Conservation (phyloP, 1,140 invertebrate species). For the Zaprionus gabonicus region DNA sequence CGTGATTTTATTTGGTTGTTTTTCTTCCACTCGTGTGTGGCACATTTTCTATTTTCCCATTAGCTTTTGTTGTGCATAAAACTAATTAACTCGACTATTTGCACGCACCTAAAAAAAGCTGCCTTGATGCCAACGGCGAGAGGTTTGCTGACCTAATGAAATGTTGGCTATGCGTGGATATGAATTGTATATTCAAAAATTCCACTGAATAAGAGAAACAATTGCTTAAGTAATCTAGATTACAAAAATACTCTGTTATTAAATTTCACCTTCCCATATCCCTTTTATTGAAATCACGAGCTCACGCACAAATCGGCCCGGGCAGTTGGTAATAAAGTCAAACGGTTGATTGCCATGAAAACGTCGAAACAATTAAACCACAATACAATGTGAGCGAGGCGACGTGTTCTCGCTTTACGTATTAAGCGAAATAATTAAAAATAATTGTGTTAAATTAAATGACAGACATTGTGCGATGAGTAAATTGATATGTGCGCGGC, state of each 20-base stretch:
- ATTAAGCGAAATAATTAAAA: slow-evolving; percentile 60
- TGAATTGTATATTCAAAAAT: too few relatives aligned
- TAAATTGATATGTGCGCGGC: slow-evolving; percentile 10
- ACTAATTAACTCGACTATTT: slow-evolving; percentile 72
- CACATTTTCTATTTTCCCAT: slow-evolving; percentile 32
- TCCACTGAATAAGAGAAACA: too few relatives aligned
- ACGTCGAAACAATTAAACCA: slow-evolving; percentile 60
- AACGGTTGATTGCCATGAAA: slow-evolving; percentile 55
- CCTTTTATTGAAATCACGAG: slow-evolving; percentile 55
- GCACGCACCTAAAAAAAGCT: slow-evolving; percentile 21
- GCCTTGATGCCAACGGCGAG: neutral
- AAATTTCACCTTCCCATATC: neutral
- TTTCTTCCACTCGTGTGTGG: slow-evolving; percentile 22
- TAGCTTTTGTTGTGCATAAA: slow-evolving; percentile 60
- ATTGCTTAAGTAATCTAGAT: too few relatives aligned
- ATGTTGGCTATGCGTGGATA: neutral
- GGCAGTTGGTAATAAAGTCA: slow-evolving; percentile 63
- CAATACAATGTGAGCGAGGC: slow-evolving; percentile 49
- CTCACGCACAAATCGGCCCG: neutral
- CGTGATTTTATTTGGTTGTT: slow-evolving; percentile 17
- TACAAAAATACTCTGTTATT: too few relatives aligned
- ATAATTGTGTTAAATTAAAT: slow-evolving; percentile 11
- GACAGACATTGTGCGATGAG: neutral
- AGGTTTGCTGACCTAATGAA: neutral
- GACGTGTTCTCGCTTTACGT: slow-evolving; percentile 36